Conservation (phyloP, 2,797 vertebrate species). For the Zalophus californianus region DNA sequence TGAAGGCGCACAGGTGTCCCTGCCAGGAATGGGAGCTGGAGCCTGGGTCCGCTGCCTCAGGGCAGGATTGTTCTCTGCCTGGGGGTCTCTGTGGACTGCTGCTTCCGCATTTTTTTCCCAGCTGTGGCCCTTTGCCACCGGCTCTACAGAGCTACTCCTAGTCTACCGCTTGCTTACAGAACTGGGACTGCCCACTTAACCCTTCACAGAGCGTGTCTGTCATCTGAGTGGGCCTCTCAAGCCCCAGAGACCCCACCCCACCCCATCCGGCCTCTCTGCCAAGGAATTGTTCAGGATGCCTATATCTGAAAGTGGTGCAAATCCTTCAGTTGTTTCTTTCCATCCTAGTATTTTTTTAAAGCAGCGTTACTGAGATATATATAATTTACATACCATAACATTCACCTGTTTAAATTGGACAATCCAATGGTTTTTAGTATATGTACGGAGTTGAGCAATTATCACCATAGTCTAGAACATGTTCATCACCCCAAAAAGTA, state of each 20-base stretch:
- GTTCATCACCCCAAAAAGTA: constrained; percentile 12
- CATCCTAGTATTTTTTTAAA: not conserved
- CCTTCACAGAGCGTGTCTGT: not conserved
- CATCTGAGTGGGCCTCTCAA: not conserved
- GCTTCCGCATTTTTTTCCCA: not conserved
- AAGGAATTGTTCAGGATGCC: not conserved
- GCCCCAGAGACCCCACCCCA: too few relatives aligned
- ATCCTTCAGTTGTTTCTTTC: not conserved
- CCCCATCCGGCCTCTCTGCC: not conserved
- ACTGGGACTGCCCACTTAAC: not conserved
- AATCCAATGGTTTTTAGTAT: not conserved
- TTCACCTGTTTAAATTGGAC: not conserved
- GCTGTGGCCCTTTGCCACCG: constrained; percentile 49
- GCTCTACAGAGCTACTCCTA: not conserved
- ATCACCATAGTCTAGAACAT: not conserved
- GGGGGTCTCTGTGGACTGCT: not conserved
- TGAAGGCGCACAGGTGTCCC: not conserved
- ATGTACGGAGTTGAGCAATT: constrained; percentile 1
- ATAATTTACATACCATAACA: not conserved
- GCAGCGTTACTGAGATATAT: constrained; percentile 9
- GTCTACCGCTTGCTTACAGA: not conserved
- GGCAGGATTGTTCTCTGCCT: not conserved
- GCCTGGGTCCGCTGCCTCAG: not conserved
- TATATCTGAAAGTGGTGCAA: not conserved
- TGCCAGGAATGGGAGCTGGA: not conserved